Evolutionary conservation across 64 coral and sea anemone species (phyloP).

Genomic region (Catalaphyllia jardinei): DNA sequence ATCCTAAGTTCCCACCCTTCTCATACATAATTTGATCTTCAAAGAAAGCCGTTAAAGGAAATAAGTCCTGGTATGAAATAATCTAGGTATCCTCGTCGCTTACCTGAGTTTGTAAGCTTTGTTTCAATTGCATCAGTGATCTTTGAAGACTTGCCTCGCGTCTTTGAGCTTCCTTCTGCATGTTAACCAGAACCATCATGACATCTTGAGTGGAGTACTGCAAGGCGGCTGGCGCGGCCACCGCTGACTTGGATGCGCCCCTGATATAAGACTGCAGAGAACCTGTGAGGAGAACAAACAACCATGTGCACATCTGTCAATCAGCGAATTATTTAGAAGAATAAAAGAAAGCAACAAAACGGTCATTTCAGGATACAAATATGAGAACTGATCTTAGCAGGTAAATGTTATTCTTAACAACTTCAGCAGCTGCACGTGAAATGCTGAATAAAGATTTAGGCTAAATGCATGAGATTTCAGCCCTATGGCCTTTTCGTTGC

Average conservation of each 20-base stretch:
- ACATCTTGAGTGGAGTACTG: slow-evolving; percentile 20
- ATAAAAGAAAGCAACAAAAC: no score
- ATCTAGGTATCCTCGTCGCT: neutral
- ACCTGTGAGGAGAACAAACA: neutral
- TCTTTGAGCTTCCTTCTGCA: slow-evolving; percentile 49
- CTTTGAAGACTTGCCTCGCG: slow-evolving; percentile 29
- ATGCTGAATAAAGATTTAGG: no score
- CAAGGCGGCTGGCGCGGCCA: neutral
- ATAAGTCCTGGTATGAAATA: neutral
- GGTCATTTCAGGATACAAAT: no score
- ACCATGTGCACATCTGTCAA: neutral
- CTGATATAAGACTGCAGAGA: neutral
- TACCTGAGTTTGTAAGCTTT: slow-evolving; percentile 12
- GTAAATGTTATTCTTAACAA: no score
- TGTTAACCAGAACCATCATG: slow-evolving; percentile 37
- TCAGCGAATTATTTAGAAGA: neutral
- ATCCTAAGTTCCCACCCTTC: neutral
- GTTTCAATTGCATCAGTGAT: slow-evolving; percentile 15
- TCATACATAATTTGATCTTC: neutral
- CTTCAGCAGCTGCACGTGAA: no score
- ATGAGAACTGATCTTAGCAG: no score
- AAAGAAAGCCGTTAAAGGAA: neutral
- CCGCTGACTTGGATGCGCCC: neutral
- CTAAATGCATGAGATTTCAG: no score
- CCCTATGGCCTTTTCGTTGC: no score